Percentiles rank a stretch among this genome's conserved stretches.
Evolutionary conservation across 35 echinoderm and acorn worm species (phyloP).

Genomic region (Stichopus chloronotus): DNA sequence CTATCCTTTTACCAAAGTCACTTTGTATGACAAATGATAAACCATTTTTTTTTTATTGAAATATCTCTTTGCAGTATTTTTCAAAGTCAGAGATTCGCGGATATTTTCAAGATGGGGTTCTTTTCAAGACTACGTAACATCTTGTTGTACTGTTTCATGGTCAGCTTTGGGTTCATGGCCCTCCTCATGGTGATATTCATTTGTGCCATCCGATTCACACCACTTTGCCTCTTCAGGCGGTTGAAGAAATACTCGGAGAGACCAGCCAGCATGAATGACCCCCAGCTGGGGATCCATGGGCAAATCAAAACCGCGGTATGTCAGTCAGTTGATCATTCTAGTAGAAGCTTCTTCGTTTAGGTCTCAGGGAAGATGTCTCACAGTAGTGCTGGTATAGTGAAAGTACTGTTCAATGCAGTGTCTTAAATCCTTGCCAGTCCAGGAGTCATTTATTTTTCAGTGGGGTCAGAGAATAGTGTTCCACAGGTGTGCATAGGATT

Average conservation of each 20-base stretch:
- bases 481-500: too few species aligned
- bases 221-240: slow-evolving; percentile 43
- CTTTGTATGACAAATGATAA: too few species aligned
- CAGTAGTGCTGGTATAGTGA: too few species aligned
- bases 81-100: background rate
- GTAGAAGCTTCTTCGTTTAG: too few species aligned
- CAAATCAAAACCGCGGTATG: slow-evolving; percentile 61
- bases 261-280: slow-evolving; percentile 72
- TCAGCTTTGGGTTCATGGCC: background rate
- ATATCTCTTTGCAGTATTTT: background rate
- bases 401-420: too few species aligned
- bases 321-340: background rate
- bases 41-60: too few species aligned
- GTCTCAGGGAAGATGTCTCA: too few species aligned
- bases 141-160: slow-evolving; percentile 41
- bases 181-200: background rate
- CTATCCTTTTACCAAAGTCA: too few species aligned
- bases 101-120: background rate
- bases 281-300: slow-evolving; percentile 64
- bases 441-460: too few species aligned
- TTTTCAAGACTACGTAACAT: background rate
- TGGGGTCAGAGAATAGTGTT: too few species aligned
- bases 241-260: slow-evolving; percentile 47
- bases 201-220: background rate
- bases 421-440: too few species aligned